Evolutionary conservation across 2,888 invertebrate genomes (phyloP).

Genomic region (Tyria jacobaeae): DNA sequence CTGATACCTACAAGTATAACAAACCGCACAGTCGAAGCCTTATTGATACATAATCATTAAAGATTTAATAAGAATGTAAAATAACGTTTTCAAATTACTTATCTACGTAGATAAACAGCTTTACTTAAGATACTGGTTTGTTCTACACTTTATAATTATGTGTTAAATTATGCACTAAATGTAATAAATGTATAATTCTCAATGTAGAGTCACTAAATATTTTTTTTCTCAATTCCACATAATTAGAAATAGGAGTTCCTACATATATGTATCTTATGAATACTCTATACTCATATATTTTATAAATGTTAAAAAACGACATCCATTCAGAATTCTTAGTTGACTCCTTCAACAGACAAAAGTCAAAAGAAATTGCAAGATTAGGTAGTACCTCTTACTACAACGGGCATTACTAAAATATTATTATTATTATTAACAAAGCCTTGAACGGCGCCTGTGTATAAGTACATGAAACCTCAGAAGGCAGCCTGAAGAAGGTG

Average conservation of each 20-base stretch:
- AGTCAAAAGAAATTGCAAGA: neutral
- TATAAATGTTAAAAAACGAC: neutral
- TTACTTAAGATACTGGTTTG: no score
- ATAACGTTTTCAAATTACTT: no score
- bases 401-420: neutral
- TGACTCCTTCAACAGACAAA: neutral
- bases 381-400: neutral
- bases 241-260: no score
- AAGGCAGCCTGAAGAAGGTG: slow-evolving; percentile 45
- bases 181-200: neutral
- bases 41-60: no score
- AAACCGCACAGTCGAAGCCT: no score
- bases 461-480: slow-evolving; percentile 30
- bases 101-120: no score
- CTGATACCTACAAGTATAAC: no score
- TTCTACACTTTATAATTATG: neutral
- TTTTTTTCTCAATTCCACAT: no score
- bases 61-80: no score
- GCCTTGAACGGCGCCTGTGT: neutral
- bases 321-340: neutral
- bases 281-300: no score
- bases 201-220: neutral
- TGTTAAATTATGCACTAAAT: neutral
- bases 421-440: neutral
- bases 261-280: no score